phyloP scores from a whole-genome alignment of 1,140 invertebrate genomes.

The Drosophila teissieri region DNA sequence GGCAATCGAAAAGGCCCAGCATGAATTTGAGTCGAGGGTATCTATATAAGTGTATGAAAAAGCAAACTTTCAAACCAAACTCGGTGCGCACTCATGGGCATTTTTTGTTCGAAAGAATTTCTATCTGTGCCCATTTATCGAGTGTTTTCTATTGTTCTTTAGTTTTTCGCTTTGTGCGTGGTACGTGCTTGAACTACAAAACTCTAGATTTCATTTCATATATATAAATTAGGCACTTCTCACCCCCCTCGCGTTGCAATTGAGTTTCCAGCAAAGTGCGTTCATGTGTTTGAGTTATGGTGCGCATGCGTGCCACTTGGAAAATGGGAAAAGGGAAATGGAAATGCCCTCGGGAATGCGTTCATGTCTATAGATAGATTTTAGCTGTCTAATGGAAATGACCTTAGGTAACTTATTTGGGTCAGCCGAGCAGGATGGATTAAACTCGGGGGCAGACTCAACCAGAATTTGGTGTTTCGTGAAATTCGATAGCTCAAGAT shows the following conservation, averaged over 20 bases:
- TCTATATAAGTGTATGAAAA: constrained; percentile 23
- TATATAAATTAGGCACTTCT: constrained; percentile 19
- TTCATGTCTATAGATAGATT: constrained; percentile 20
- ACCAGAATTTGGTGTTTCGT: background rate
- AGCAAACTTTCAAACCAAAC: constrained; percentile 44
- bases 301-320: constrained; percentile 73
- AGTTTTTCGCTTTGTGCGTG: constrained; percentile 62
- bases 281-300: constrained; percentile 77
- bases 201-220: constrained; percentile 68
- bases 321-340: constrained; percentile 17
- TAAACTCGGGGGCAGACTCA: background rate
- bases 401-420: constrained; percentile 41
- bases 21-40: constrained; percentile 14
- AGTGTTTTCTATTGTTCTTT: constrained; percentile 59
- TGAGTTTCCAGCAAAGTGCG: constrained; percentile 69
- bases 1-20: constrained; percentile 17
- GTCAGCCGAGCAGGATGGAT: constrained; percentile 40
- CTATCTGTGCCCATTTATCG: constrained; percentile 71
- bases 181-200: constrained; percentile 81
- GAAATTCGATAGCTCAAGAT: constrained; percentile 10
- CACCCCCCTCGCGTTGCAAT: constrained; percentile 30
- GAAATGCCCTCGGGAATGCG: constrained; percentile 40
- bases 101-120: constrained; percentile 60
- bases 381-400: constrained; percentile 32
- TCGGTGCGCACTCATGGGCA: constrained; percentile 36